These are phyloP conservation scores for Edolisoma coerulescens DNA, from an alignment of 2,113 vertebrate species.

Conservation along the genomic window DNA sequence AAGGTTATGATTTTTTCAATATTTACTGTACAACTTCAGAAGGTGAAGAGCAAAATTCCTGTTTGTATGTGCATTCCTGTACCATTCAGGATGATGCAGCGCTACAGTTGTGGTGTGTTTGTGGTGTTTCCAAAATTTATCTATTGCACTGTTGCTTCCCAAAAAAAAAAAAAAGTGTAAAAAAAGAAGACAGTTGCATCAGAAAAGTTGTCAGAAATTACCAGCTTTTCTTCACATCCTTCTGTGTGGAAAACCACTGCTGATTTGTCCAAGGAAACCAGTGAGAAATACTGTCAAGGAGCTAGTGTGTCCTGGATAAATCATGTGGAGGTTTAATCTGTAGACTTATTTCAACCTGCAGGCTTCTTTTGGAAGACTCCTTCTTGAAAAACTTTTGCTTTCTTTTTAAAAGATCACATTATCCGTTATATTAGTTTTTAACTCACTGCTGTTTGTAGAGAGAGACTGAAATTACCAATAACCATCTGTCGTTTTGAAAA, in stretches of 20 bases:
- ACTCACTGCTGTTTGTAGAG: neutral
- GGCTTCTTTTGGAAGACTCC: neutral
- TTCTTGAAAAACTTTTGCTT: neutral
- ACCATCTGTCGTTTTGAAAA: neutral
- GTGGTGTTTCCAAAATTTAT: neutral
- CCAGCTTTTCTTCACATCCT: neutral
- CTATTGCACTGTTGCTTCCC: neutral
- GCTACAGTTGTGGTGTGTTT: neutral
- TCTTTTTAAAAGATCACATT: neutral
- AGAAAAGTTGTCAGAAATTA: neutral
- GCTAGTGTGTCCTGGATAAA: neutral
- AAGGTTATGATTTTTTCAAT: neutral
- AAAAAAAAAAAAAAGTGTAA: neutral
- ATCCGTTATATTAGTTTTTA: neutral
- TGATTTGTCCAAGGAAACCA: neutral
- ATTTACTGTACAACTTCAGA: neutral
- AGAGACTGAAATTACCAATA: neutral
- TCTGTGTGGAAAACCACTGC: neutral
- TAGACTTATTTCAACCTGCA: neutral
- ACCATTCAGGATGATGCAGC: rapidly evolving
- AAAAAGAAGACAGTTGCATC: neutral
- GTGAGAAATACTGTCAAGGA: neutral
- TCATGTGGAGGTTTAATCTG: neutral
- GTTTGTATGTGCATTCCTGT: neutral
- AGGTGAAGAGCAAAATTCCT: neutral